Base-by-base conservation (phyloP, 2,888 invertebrate genomes). In the Sialis lutaria region DNA sequence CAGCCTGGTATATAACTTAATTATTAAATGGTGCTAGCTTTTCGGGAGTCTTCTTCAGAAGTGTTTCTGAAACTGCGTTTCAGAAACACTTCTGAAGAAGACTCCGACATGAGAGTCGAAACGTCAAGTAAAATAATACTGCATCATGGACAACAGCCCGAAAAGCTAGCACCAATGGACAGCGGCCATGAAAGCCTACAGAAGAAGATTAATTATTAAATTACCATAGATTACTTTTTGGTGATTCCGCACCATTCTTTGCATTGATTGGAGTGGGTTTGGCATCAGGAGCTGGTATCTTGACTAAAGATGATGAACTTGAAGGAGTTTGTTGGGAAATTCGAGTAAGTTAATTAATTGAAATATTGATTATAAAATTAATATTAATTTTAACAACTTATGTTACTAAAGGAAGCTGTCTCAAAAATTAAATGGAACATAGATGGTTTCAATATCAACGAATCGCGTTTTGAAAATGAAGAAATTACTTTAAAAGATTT, bases 321-420 rank as follows among this genome's bases (percentile, higher is more conserved):
- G 84, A 85, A 64, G 79, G 79, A 40, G 74, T 85, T 37, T 85
- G 84, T 56, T 78, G 77, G 73, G 83, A 84, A 68, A 84, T 86
- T 51, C 67, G 82, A 50, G 82, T 77, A 66, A 60, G 60, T 58
- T 50, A 49, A 45, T 48, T 41, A 6, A 41, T 22, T 12, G 6
- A n/a, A 9, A 34, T 44, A 8, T 10, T 6, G 22, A 22, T 22
- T 4, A 22, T 22, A 22, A 4, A 22, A 4, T 22, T 2, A 22
- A 22, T 22, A 22, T 22, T 22, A 22, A 22, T 22, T 22, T 4
- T 22, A 22, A 22, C 22, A 22, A 22, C 22, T 22, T 22, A 22
- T 22, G 22, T 22, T 22, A 22, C 58, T 58, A 2, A 51, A 75
- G 75, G 74, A 76, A 57, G 73, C 75, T 4, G 64, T 77, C 39